Percentiles rank a stretch among this genome's conserved stretches.
phyloP scores from a whole-genome alignment of 1,140 invertebrate species.

The Sinella curviseta region DNA sequence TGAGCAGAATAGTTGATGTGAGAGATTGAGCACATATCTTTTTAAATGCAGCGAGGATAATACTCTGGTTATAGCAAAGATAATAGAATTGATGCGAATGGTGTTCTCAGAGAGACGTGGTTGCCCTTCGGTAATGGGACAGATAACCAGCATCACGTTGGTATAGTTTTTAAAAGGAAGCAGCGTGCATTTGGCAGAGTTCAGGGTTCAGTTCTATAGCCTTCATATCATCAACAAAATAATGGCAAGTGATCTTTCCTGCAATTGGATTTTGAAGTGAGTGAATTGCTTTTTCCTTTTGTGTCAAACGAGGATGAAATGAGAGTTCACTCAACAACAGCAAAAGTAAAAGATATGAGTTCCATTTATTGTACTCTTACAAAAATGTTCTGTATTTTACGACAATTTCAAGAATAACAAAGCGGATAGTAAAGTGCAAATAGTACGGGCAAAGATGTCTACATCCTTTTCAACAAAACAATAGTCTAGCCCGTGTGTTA shows the following conservation, averaged over 20 bases:
- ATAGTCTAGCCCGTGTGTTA: too few relatives aligned
- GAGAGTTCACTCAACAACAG: background rate
- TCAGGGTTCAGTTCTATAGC: conserved; percentile 9
- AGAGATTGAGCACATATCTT: background rate
- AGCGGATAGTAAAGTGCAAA: background rate
- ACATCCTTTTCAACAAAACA: too few relatives aligned
- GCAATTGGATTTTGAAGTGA: background rate
- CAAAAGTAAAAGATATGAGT: background rate
- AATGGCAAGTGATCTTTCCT: too few relatives aligned
- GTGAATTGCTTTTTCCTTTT: conserved; percentile 9
- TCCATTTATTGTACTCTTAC: background rate
- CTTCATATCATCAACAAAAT: too few relatives aligned
- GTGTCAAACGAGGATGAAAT: background rate
- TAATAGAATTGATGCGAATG: too few relatives aligned
- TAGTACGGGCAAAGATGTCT: too few relatives aligned
- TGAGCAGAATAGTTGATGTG: background rate
- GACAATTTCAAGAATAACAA: background rate
- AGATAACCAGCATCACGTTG: background rate
- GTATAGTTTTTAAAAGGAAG: background rate
- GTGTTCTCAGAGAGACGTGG: too few relatives aligned
- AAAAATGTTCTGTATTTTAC: background rate
- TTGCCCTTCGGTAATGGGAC: background rate
- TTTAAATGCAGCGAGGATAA: too few relatives aligned
- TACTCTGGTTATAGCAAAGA: too few relatives aligned
- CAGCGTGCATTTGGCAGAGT: conserved; percentile 6